Percentiles rank a stretch among this genome's conserved stretches.
Evolutionary conservation across 2,888 invertebrate genomes (phyloP).

Genomic region (Smittia aterrima): DNA sequence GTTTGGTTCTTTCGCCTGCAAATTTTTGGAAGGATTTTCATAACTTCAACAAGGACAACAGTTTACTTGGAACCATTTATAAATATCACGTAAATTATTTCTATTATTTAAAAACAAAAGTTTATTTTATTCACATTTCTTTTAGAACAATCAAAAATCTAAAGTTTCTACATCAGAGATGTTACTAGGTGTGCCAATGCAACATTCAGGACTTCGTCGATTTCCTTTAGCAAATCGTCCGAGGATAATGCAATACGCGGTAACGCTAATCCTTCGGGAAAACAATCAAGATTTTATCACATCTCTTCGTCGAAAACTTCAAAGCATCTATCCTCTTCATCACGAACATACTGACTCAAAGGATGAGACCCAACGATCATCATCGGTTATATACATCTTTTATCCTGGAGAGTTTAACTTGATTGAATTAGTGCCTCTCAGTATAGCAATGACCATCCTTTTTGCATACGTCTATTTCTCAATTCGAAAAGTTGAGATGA

Average conservation of each 20-base stretch:
- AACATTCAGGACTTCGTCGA: conserved; percentile 85
- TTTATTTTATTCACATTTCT: conserved; percentile 42
- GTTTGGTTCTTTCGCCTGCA: conserved; percentile 87
- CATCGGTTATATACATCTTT: conserved; percentile 65
- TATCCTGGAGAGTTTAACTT: conserved; percentile 88
- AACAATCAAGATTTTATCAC: conserved; percentile 76
- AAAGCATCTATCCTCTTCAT: conserved; percentile 70
- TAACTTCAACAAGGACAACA: conserved; percentile 73
- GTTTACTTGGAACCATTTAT: conserved; percentile 77
- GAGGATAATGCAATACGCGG: conserved; percentile 82
- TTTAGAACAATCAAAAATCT: conserved; percentile 75
- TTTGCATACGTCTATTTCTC: conserved; percentile 95
- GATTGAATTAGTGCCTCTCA: conserved; percentile 78
- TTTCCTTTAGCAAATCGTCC: conserved; percentile 82
- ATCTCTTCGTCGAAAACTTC: conserved; percentile 69
- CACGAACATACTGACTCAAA: conserved; percentile 50
- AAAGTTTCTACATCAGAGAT: conserved; percentile 85
- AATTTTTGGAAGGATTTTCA: conserved; percentile 87
- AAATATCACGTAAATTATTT: conserved; percentile 74
- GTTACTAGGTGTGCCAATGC: conserved; percentile 86
- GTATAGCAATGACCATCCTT: conserved; percentile 78
- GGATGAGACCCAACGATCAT: conserved; percentile 46
- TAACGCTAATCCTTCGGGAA: conserved; percentile 81
- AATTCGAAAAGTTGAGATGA: conserved; percentile 87
- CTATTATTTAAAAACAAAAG: too few species aligned